Conservation (phyloP, 2,113 vertebrate species). For the Globicephala melas region DNA sequence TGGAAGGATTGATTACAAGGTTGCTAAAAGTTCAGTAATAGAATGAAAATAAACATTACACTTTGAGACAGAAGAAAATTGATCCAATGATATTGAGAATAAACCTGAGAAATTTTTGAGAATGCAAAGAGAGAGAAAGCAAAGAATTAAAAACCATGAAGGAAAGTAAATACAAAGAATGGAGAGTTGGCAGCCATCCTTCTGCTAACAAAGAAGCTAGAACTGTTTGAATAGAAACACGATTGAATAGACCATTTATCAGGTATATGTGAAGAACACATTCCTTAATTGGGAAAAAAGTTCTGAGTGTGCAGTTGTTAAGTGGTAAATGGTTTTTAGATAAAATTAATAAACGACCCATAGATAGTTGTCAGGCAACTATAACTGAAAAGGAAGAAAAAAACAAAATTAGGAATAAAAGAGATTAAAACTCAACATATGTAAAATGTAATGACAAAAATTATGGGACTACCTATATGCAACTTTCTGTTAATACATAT, state of each 20-base stretch:
- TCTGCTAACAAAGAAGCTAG: background rate
- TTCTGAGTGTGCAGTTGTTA: background rate
- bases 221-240: background rate
- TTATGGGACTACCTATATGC: background rate
- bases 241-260: background rate
- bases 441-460: background rate
- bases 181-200: background rate
- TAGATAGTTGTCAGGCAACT: background rate
- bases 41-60: background rate
- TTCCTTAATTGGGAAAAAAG: background rate
- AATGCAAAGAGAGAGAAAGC: background rate
- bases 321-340: background rate
- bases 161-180: background rate
- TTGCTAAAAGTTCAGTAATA: background rate
- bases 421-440: background rate
- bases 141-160: background rate
- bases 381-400: background rate
- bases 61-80: background rate
- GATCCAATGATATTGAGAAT: background rate
- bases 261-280: background rate
- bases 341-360: conserved; percentile 3
- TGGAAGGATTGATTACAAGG: background rate
- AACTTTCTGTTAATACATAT: background rate
- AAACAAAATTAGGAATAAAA: background rate
- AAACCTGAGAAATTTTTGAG: background rate